Base-by-base conservation (phyloP, 2,888 invertebrate species). In the Mythimna pallens region DNA sequence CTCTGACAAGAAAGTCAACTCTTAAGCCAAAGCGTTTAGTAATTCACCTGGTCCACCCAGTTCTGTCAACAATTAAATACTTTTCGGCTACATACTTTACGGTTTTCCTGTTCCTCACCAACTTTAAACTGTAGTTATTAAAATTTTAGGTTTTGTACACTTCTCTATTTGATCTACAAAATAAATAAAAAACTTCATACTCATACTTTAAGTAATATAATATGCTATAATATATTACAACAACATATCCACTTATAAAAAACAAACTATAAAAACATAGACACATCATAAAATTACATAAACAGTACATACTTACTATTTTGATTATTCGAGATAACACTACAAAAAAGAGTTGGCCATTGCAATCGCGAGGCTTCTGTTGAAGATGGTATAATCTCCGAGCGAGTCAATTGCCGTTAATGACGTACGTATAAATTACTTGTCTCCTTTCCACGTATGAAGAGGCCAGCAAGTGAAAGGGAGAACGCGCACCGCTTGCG, bases 401-500 rank as follows among this genome's bases (percentile, higher is more conserved):
- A 89, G 84, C 88, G 82, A 89, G 85, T 89, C 87, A 90, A 89
- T 89, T 91, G 89, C 89, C 87, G 87, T 88, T 89, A 86, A 88
- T 93, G 91, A 92, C 92, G 90, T 92, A 88, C 70, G 65, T 80
- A 80, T 65, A 78, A 66, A 82, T 86, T 75, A 78, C 80, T 83
- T 85, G 86, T 93, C 92, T 84, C 91, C 79, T 81, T 94, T 90
- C 62, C 64, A 80, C 91, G 70, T 76, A 67, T 74, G 58, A 34
- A 71, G 74, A 78, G 73, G 65, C 76, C 50, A 59, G 75, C 64
- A 88, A 86, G 92, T 90, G 91, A 92, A 92, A 93, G 91, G 89
- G 92, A 93, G 93, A 93, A 78, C 86, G 89, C 77, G 70, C 73
- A 78, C 84, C 85, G 90, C 90, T 89, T 90, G 92, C 93, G 93